phyloP scores from a whole-genome alignment of 2,113 vertebrate species.

The Lampris incognitus region DNA sequence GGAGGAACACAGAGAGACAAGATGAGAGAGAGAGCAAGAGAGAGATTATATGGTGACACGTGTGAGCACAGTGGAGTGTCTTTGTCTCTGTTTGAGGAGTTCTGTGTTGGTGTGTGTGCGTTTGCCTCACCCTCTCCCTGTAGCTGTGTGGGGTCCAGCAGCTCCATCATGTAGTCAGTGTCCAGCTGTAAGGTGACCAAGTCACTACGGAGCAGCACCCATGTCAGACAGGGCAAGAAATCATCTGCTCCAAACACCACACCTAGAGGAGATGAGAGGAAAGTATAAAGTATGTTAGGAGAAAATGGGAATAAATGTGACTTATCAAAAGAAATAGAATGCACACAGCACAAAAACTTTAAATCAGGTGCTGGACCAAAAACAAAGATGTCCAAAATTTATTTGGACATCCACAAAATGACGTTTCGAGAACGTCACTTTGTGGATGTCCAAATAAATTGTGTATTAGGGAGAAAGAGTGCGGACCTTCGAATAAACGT shows the following conservation, averaged over 20 bases:
- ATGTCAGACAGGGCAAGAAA: constrained; percentile 89
- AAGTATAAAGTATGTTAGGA: background rate
- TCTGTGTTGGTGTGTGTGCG: background rate
- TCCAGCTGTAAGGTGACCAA: constrained; percentile 85
- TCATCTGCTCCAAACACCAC: constrained; percentile 88
- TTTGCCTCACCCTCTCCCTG: constrained; percentile 86
- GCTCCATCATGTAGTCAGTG: constrained; percentile 93
- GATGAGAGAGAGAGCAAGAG: background rate
- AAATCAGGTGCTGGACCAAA: too few species aligned
- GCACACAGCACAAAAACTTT: too few species aligned
- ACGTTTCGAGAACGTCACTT: too few species aligned
- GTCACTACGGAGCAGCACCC: constrained; percentile 86
- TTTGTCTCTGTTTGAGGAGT: background rate
- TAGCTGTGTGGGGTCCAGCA: constrained; percentile 87
- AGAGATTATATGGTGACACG: background rate
- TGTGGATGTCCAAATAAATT: too few species aligned
- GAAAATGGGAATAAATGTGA: background rate
- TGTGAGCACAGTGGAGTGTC: background rate
- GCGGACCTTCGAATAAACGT: too few species aligned
- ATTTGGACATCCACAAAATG: too few species aligned
- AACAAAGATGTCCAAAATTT: too few species aligned
- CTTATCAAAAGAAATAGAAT: background rate
- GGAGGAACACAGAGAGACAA: background rate
- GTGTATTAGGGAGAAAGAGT: too few species aligned
- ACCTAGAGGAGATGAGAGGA: constrained; percentile 64